phyloP scores from a whole-genome alignment of 2,888 invertebrate genomes.

The Ornithoptera priamus region DNA sequence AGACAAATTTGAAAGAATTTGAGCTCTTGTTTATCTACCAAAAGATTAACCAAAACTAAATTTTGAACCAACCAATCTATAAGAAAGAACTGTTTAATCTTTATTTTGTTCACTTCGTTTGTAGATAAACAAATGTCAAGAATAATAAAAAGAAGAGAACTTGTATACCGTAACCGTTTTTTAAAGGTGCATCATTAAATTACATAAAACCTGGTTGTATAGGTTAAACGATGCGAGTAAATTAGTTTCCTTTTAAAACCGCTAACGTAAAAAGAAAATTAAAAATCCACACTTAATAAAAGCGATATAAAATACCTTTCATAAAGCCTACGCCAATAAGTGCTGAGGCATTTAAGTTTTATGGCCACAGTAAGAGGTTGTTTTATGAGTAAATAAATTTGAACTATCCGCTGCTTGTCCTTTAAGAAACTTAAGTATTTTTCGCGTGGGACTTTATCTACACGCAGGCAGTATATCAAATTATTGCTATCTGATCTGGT shows the following conservation, averaged over 20 bases:
- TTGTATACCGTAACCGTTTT: not conserved
- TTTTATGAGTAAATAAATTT: constrained; percentile 27
- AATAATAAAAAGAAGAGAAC: not conserved
- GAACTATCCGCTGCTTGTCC: constrained; percentile 33
- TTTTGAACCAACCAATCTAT: too few relatives aligned
- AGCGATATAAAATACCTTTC: constrained; percentile 20
- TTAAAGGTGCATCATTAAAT: not conserved
- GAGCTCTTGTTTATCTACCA: too few relatives aligned
- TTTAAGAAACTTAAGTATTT: constrained; percentile 38
- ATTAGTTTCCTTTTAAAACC: constrained; percentile 13
- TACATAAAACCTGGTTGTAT: constrained; percentile 2
- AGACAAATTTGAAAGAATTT: too few relatives aligned
- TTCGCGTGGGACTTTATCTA: constrained; percentile 35
- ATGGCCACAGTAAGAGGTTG: constrained; percentile 27
- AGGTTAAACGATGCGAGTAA: constrained; percentile 7
- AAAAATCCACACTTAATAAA: constrained; percentile 4
- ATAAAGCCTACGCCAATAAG: constrained; percentile 23
- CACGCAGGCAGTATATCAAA: constrained; percentile 33
- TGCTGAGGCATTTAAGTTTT: constrained; percentile 30
- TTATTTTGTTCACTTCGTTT: too few relatives aligned
- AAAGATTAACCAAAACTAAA: too few relatives aligned
- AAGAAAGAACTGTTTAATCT: too few relatives aligned
- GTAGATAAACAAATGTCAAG: too few relatives aligned
- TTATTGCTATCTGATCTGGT: constrained; percentile 33
- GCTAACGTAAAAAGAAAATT: constrained; percentile 4